Base-by-base conservation (phyloP, 2,113 vertebrate species). In the Echinops telfairi region DNA sequence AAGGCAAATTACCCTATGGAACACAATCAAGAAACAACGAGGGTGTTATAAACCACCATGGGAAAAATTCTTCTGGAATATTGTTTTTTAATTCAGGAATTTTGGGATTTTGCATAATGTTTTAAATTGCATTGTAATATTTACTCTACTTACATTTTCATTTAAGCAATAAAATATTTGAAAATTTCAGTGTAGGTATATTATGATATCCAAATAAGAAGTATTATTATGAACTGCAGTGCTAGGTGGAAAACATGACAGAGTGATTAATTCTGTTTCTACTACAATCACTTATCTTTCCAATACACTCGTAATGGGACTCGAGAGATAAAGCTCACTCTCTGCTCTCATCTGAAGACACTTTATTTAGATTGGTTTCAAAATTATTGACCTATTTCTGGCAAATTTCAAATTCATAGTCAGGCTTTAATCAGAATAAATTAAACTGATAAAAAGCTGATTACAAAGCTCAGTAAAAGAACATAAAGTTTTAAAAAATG, bases 391-490 rank as follows among this genome's bases (percentile, higher is more conserved):
- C 31, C 58, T 93, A 94, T 97, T 96, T 86, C 58, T 84, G 43
- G 71, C 68, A 78, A 86, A 89, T 97, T 86, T 96, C 16, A 91
- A 90, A 40, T 94, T 91, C 83, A 94, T 71, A 73, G 77, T 94
- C 95, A 94, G 58, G 27, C 95, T 97, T 96, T 94, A 94, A 95
- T 97, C 20, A 95, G 95, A 97, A 95, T 77, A 16, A 96, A 90
- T 95, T 95, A 89, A 85, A 38, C 80, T 94, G 36, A 83, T 88
- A 71, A 85, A 83, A 95, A 82, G 43, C 25, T 94, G 22, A 71
- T 64, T 95, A 36, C 31, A 92, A 93, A 94, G 2, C 38, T 84
- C 58, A 88, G 38, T 82, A 73, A 86, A 93, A 83, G 23, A 90
- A 89, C 23, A 76, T 75, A 73, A 85, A 91, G 9, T 6, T 88